Conservation (phyloP, 2,797 vertebrate genomes). For the Phrynocephalus guinanensis region DNA sequence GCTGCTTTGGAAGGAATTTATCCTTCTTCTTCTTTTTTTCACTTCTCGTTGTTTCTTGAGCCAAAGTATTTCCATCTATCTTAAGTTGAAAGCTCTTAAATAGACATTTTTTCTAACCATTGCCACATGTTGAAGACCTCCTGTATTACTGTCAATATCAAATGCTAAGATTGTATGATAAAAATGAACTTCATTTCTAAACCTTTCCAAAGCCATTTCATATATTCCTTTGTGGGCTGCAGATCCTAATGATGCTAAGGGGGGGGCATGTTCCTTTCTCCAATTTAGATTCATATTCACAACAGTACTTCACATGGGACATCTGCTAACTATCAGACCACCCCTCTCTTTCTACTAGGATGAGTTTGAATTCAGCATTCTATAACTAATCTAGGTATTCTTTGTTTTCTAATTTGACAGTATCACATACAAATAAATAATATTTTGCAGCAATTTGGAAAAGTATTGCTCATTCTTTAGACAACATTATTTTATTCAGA, state of each 20-base stretch:
- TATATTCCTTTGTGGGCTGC: slow-evolving; percentile 50
- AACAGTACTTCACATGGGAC: slow-evolving; percentile 32
- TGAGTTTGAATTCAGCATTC: slow-evolving; percentile 4
- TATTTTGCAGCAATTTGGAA: slow-evolving; percentile 9
- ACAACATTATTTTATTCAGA: slow-evolving; percentile 27
- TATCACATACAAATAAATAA: slow-evolving; percentile 4
- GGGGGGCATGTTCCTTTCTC: slow-evolving; percentile 47
- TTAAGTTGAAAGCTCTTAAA: slow-evolving; percentile 57
- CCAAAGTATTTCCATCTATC: slow-evolving; percentile 55
- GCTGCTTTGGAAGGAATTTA: slow-evolving; percentile 38
- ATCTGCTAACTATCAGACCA: slow-evolving; percentile 39
- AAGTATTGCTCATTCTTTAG: slow-evolving; percentile 4
- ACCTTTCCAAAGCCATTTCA: slow-evolving; percentile 59
- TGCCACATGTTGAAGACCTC: slow-evolving; percentile 48
- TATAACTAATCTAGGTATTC: slow-evolving; percentile 13
- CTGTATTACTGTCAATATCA: slow-evolving; percentile 44
- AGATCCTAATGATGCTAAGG: slow-evolving; percentile 38
- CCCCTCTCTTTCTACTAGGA: slow-evolving; percentile 24
- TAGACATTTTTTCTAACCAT: slow-evolving; percentile 52
- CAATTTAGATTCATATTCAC: slow-evolving; percentile 36
- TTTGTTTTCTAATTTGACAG: slow-evolving; percentile 45
- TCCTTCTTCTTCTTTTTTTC: slow-evolving; percentile 19
- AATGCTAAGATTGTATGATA: slow-evolving; percentile 46
- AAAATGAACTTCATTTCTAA: slow-evolving; percentile 61
- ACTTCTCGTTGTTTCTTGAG: slow-evolving; percentile 52